phyloP scores from a whole-genome alignment of 1,140 invertebrate genomes.

The Cydia amplana region DNA sequence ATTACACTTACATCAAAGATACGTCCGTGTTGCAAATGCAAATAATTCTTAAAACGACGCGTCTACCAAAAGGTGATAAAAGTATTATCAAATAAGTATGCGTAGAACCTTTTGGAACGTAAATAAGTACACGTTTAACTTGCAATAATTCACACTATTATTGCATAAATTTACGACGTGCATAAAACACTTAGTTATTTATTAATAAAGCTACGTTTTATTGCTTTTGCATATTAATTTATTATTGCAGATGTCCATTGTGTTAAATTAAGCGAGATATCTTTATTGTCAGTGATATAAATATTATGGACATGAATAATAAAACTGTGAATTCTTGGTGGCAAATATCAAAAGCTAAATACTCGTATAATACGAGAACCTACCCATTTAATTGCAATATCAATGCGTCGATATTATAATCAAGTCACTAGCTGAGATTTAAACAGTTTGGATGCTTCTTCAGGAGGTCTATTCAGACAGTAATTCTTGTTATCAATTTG shows the following conservation, averaged over 20 bases:
- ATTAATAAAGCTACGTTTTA: conserved; percentile 16
- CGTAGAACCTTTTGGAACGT: not conserved
- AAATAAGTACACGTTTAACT: conserved; percentile 8
- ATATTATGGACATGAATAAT: not conserved
- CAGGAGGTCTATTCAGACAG: no score
- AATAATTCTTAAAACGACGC: not conserved
- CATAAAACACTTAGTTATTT: conserved; percentile 12
- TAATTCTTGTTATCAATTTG: no score
- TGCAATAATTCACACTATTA: conserved; percentile 28
- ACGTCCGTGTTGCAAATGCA: not conserved
- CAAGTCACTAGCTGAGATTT: no score
- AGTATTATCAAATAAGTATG: not conserved
- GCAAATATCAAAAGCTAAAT: no score
- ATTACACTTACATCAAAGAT: conserved; percentile 1
- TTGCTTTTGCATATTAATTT: conserved; percentile 19
- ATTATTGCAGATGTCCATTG: conserved; percentile 5
- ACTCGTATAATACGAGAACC: no score
- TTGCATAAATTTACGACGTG: conserved; percentile 15
- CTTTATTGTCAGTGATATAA: conserved; percentile 14
- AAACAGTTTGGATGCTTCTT: no score
- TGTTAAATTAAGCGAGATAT: conserved; percentile 22
- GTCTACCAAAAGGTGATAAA: not conserved
- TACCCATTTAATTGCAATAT: no score
- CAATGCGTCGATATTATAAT: no score
- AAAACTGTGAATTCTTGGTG: no score